phyloP scores from a whole-genome alignment of 2,113 vertebrate species.

The Gasterosteus nipponicus region DNA sequence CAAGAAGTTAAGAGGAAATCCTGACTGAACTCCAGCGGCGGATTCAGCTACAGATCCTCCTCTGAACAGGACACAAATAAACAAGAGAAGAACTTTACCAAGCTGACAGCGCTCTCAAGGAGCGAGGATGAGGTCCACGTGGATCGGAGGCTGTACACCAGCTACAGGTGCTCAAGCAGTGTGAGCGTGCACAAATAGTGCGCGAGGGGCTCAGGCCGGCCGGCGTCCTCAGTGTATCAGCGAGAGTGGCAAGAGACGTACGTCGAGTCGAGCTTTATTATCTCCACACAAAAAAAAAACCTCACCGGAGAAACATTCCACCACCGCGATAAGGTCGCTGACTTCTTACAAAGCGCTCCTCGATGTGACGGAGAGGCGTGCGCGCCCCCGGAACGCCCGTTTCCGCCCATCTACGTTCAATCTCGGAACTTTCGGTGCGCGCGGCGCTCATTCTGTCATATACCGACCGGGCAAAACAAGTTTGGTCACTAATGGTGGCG shows the following conservation, averaged over 20 bases:
- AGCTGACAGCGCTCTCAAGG: slow-evolving; percentile 81
- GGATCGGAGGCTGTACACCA: slow-evolving; percentile 76
- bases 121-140: slow-evolving; percentile 86
- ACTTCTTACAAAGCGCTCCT: slow-evolving; percentile 83
- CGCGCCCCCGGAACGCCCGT: slow-evolving; percentile 63
- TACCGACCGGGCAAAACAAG: background rate
- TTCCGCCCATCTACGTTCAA: slow-evolving; percentile 19
- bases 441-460: background rate
- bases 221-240: slow-evolving; percentile 83
- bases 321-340: slow-evolving; percentile 88
- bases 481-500: background rate
- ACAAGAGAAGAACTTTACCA: slow-evolving; percentile 82
- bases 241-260: slow-evolving; percentile 79
- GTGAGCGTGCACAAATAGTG: slow-evolving; percentile 44
- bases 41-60: slow-evolving; percentile 82
- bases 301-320: slow-evolving; percentile 87
- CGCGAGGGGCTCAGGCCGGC: slow-evolving; percentile 70
- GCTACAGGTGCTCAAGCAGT: slow-evolving; percentile 90
- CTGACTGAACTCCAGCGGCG: slow-evolving; percentile 78
- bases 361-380: slow-evolving; percentile 62
- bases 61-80: slow-evolving; percentile 65
- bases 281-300: slow-evolving; percentile 84
- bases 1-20: slow-evolving; percentile 82
- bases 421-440: slow-evolving; percentile 24
- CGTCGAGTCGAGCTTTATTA: slow-evolving; percentile 83